A percentile compares a stretch with the other conserved stretches of the same genome.
Evolutionary conservation across 1,140 invertebrate genomes (phyloP).

Genomic region (Diachasmimorpha longicaudata): DNA sequence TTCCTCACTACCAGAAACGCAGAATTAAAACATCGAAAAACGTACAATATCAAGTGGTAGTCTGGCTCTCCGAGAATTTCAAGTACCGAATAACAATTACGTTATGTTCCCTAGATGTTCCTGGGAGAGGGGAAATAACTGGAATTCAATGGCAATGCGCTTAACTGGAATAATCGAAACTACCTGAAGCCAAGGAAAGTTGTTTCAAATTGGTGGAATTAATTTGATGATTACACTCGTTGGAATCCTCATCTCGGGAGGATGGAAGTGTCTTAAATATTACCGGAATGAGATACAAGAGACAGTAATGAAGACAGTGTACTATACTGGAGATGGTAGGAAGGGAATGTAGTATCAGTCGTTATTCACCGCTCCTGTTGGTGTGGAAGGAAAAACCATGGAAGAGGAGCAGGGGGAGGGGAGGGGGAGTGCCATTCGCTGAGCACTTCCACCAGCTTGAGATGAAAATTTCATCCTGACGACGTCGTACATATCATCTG

Average conservation of each 20-base stretch:
- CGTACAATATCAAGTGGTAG: not conserved
- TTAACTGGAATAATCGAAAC: conserved; percentile 8
- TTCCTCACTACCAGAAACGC: no score
- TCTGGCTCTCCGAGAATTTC: conserved; percentile 9
- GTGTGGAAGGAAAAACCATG: not conserved
- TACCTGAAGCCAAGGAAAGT: not conserved
- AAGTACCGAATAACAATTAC: conserved; percentile 15
- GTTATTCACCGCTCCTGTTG: not conserved
- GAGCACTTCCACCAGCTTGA: not conserved
- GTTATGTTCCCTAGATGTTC: not conserved
- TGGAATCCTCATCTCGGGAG: not conserved
- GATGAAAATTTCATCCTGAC: conserved; percentile 21
- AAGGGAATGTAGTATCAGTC: not conserved
- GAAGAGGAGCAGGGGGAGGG: no score
- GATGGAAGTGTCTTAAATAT: not conserved
- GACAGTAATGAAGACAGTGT: not conserved
- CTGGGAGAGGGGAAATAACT: not conserved
- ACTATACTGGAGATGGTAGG: not conserved
- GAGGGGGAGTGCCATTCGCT: not conserved
- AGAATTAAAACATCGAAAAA: not conserved
- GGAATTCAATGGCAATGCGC: conserved; percentile 11
- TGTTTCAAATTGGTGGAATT: not conserved
- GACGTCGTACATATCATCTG: conserved; percentile 10
- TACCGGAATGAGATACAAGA: not conserved
- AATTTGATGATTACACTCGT: conserved; percentile 2